Conservation (phyloP, 2,888 invertebrate species). For the Sarcophaga carnaria region DNA sequence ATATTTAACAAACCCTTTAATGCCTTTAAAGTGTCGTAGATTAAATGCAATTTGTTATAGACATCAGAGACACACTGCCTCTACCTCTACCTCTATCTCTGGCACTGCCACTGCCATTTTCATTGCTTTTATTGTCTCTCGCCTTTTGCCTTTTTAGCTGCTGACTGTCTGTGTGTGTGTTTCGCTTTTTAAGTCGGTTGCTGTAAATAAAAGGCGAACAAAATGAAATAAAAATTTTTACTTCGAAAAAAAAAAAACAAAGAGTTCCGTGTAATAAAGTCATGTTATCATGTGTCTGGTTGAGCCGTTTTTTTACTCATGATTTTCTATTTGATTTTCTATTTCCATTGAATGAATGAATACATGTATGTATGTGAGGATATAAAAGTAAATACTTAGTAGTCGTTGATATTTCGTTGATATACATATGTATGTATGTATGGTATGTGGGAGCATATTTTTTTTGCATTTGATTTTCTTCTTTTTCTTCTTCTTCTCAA, state of each 20-base stretch:
- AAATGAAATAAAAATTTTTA: neutral
- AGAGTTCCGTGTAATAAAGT: conserved; percentile 27
- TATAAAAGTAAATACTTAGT: conserved; percentile 1
- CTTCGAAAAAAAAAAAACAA: neutral
- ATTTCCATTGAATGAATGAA: neutral
- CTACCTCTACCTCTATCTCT: neutral
- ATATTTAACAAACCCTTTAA: conserved; percentile 59
- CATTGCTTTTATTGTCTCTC: neutral
- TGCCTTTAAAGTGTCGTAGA: conserved; percentile 57
- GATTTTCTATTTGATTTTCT: neutral
- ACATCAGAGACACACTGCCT: conserved; percentile 13
- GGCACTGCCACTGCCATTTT: too few species aligned
- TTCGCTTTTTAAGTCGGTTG: neutral
- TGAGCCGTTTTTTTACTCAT: neutral
- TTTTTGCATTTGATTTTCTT: neutral
- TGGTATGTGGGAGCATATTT: neutral
- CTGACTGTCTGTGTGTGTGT: neutral
- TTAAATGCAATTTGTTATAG: conserved; percentile 64
- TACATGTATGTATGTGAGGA: neutral
- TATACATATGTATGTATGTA: neutral
- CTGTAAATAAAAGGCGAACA: neutral
- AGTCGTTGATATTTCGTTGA: neutral
- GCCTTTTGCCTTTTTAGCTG: too few species aligned
- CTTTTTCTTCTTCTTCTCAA: too few species aligned
- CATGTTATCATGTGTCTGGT: conserved; percentile 16